phyloP scores from a whole-genome alignment of 2,113 vertebrate species.

The Peromyscus californicus region DNA sequence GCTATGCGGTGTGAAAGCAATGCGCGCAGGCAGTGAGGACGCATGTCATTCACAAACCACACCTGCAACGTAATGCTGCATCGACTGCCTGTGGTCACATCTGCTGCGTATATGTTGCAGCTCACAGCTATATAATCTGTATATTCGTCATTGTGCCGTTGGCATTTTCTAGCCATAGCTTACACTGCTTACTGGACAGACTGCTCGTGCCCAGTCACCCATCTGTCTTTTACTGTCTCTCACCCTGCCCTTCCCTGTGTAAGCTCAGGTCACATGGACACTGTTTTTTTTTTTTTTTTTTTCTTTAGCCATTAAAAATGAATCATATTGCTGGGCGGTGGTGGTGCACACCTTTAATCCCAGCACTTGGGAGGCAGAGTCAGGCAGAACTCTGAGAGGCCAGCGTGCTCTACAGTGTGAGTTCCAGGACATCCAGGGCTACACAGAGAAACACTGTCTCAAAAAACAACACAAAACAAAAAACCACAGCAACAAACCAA shows the following conservation, averaged over 20 bases:
- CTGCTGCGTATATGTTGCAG: neutral
- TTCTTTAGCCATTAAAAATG: neutral
- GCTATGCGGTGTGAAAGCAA: neutral
- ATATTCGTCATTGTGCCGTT: neutral
- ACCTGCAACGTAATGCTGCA: neutral
- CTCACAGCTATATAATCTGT: neutral
- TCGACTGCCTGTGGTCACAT: neutral
- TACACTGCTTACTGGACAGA: neutral
- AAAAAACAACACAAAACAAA: neutral
- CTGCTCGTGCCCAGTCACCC: neutral
- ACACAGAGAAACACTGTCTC: neutral
- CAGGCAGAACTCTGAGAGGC: neutral
- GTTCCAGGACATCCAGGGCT: neutral
- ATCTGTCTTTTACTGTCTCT: too few relatives aligned
- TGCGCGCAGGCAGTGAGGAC: neutral
- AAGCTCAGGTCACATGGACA: neutral
- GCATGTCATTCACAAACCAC: neutral
- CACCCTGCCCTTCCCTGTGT: neutral
- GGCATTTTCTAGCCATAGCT: neutral
- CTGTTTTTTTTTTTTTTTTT: neutral
- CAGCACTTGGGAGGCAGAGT: neutral
- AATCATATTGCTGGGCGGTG: neutral
- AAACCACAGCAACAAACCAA: neutral
- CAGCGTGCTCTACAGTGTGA: neutral
- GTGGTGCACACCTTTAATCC: too few relatives aligned